Base-by-base conservation (phyloP, 1,140 invertebrate species). In the Drosophila rhopaloa region DNA sequence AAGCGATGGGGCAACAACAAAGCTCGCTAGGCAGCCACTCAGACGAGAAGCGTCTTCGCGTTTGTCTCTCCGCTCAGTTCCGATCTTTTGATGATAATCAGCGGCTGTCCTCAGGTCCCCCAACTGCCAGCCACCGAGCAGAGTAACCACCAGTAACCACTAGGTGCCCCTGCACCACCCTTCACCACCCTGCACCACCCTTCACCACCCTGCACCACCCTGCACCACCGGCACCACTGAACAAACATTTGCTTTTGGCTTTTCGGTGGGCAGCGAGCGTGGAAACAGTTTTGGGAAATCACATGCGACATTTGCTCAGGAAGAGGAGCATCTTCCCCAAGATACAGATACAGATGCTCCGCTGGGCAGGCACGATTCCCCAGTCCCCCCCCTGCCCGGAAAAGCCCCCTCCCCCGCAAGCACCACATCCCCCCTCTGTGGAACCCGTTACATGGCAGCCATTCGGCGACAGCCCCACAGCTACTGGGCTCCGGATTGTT, bases 61-160 rank as follows among this genome's bases (percentile, higher is more conserved):
- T 82, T 86, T 86, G 82, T 88, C 82, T 86, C 77, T 76, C 78
- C 50, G 73, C 63, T 70, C 55, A 83, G 83, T 85, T 84, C 82
- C 82, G 82, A 86, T 86, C 83, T 86, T 86, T 88, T 86, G 82
- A 86, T 86, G 82, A 86, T 86, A 86, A 86, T 86, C 82, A 86
- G 82, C 79, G 79, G 81, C 76, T 76, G 73, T 76, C 73, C 73
- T 76, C 72, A 27, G 60, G 48, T 68, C 40, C 40, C 40, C 56
- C 41, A 10, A 38, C 37, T 32, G 24, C 2, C 37, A 27, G 13
- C 53, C 19, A 24, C 55, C 40, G 32, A 4, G 46, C 24, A 4
- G 0, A 47, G 44, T 44, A 16, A 47, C 46, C 46, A 47, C 11
- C 13, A 11, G 29, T 19, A 37, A 50, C 35, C 50, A 40, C 19